phyloP scores from a whole-genome alignment of 2,888 invertebrate species.

The Folsomia manolachei region DNA sequence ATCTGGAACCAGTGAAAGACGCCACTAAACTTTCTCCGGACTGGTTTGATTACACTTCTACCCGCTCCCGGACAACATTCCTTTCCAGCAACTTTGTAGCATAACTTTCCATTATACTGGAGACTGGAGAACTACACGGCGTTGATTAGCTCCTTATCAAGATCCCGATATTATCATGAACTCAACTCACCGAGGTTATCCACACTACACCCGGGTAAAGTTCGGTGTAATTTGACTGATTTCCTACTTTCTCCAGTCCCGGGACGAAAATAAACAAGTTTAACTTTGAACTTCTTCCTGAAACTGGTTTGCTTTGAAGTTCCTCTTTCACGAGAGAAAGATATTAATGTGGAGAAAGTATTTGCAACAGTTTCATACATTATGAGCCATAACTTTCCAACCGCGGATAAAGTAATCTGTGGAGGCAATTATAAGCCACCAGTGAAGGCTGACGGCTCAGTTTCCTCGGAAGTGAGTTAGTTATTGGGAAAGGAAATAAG shows the following conservation, averaged over 20 bases:
- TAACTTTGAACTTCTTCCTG: constrained; percentile 1
- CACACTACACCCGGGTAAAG: not conserved
- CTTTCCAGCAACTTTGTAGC: not conserved
- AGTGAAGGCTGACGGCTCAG: not conserved
- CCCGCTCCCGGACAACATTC: no score
- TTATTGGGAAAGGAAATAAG: no score
- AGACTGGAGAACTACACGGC: no score
- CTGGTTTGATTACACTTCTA: not conserved
- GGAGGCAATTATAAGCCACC: constrained; percentile 12
- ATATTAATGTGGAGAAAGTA: not conserved
- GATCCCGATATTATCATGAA: no score
- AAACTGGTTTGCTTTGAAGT: not conserved
- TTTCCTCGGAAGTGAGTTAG: no score
- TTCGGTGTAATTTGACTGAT: constrained; percentile 1
- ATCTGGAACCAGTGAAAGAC: not conserved
- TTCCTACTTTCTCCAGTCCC: not conserved
- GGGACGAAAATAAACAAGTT: constrained; percentile 3
- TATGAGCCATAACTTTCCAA: not conserved
- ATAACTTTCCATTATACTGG: not conserved
- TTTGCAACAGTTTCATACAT: not conserved
- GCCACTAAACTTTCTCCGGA: not conserved
- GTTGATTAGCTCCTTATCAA: not conserved
- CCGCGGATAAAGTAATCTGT: constrained; percentile 17
- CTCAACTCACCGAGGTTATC: no score
- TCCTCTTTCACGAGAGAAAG: not conserved